phyloP scores from a whole-genome alignment of 2,113 vertebrate genomes.

The Rhinolophus ferrumequinum region DNA sequence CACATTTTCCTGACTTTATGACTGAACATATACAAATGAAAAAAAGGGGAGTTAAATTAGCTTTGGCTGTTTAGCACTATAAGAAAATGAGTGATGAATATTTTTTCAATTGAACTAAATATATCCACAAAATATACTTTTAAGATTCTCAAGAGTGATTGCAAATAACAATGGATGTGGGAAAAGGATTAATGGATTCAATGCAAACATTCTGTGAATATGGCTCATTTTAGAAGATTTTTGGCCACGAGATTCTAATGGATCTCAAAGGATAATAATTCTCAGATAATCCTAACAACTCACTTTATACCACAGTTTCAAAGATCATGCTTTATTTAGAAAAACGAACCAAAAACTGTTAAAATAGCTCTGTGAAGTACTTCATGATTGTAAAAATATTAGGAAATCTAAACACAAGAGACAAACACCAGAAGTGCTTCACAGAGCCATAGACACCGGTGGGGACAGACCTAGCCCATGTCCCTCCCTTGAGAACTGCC shows the following conservation, averaged over 20 bases:
- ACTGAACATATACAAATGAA: not conserved
- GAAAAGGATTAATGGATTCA: not conserved
- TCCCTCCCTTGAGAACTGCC: not conserved
- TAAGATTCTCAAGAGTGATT: constrained; percentile 2
- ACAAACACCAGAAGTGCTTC: not conserved
- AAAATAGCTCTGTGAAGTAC: not conserved
- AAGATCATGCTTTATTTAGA: not conserved
- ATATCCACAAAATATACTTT: not conserved
- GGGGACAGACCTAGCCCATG: too few relatives aligned
- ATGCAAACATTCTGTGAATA: not conserved
- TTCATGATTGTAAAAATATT: not conserved
- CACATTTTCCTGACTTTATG: not conserved
- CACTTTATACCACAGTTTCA: not conserved
- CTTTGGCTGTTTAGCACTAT: not conserved
- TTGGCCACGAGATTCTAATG: not conserved
- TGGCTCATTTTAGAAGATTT: constrained; percentile 9
- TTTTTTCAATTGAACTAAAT: constrained; percentile 33
- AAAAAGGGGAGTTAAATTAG: not conserved
- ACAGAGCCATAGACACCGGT: rapidly evolving
- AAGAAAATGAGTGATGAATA: constrained; percentile 20
- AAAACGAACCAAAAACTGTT: not conserved
- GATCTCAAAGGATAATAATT: not conserved
- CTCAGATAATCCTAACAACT: not conserved
- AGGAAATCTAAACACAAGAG: not conserved
- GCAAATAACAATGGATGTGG: constrained; percentile 7